Evolutionary conservation across 2,888 invertebrate species (phyloP), one percentile per base, ranked within the genome.

Genomic region (Iphiclides podalirius): DNA sequence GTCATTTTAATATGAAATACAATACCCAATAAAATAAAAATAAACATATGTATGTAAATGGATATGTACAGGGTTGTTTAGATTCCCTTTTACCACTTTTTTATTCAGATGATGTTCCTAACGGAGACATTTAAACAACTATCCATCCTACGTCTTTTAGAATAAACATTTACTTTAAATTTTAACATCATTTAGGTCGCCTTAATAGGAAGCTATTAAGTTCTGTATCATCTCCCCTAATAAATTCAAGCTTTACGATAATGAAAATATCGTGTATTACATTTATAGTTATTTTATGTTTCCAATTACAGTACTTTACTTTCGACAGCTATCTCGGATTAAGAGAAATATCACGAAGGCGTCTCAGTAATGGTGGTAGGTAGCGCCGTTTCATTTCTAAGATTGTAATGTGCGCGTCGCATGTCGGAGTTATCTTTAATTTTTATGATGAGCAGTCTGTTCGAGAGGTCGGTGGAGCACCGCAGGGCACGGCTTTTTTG

Each of bases 391-490:
- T n/a, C n/a, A n/a, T 16, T 41, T 37, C 14, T 34, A 11, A 44
- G 11, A 34, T 33, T 33, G 2, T 12, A n/a, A 28, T 35, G 26
- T n/a, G 34, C 16, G 34, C 12, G 13, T 23, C 20, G 16, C 17
- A 52, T 69, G 69, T 71, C 69, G 54, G 11, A 59, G 60, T 59
- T 68, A 69, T 70, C 70, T 69, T 63, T 58, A 66, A 66, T 74
- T 75, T 67, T 77, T 73, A 67, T 68, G 73, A 71, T 66, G 75
- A 72, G 67, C 70, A 67, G 64, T 73, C 72, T 72, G 72, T 70
- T 66, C 64, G 58, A 60, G 63, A 67, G 52, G 58, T 52, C 60
- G 39, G 51, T 35, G 39, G 58, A 59, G 62, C 61, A 58, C 56
- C 57, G 54, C 62, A 59, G 59, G 57, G 54, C 59, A 63, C 59